Base-by-base conservation (phyloP, 2,113 vertebrate genomes). In the Chrysemys picta region DNA sequence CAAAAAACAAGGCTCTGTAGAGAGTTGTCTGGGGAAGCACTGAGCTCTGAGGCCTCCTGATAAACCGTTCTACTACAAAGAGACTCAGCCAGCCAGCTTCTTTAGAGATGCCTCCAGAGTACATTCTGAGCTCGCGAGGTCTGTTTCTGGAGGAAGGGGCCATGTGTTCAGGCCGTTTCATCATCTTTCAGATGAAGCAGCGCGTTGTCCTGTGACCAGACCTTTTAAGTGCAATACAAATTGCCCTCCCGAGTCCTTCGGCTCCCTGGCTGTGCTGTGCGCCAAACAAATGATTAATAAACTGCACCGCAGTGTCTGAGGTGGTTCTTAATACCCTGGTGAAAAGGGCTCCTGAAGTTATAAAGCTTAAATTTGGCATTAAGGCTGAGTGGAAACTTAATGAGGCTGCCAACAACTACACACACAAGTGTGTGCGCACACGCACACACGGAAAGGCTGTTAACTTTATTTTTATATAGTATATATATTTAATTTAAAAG, bases 311-410 rank as follows among this genome's bases (percentile, higher is more conserved):
- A 89, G 95, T 96, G 96, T 97, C 96, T 95, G 94, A 97, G 97
- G 97, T 97, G 97, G 94, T 96, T 97, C 95, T 98, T 98, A 97
- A 97, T 97, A 91, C 94, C 87, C 96, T 91, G 92, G 96, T 97
- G 94, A 95, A 97, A 97, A 95, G 95, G 92, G 92, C 96, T 97
- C 96, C 96, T 97, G 97, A 97, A 97, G 94, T 97, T 97, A 95
- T 97, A 97, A 97, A 97, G 95, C 95, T 97, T 97, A 96, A 97
- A 97, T 97, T 98, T 97, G 97, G 95, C 97, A 87, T 96, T 97
- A 96, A 96, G 95, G 94, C 93, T 27, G 4, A 96, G 87, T 97
- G 97, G 97, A 97, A 97, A 97, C 90, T 97, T 85, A 0, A 0
- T 7, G 0, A 72, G 89, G 79, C 95, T 97, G 97, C 97, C 96